Base-by-base conservation (phyloP, 2,888 invertebrate species). In the Cataglyphis altisquamis region DNA sequence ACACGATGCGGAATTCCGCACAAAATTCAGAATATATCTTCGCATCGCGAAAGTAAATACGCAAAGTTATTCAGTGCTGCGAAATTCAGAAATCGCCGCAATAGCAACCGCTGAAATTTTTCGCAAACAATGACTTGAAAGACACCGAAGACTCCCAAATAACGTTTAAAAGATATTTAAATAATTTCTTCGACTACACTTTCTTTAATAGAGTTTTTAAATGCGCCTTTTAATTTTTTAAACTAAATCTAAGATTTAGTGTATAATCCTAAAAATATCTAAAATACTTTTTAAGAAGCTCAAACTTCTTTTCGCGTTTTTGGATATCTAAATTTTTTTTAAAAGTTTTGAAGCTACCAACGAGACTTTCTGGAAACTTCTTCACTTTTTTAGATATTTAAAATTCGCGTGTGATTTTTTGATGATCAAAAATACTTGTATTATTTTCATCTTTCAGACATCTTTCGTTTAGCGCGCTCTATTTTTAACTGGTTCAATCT, bases 1-100 rank as follows among this genome's bases (percentile, higher is more conserved):
- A 92, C 85, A 88, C 77, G 60, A 82, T 70, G 32, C 77, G 75
- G 64, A 63, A 64, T 62, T 78, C 74, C 66, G 48, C 29, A 32
- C 78, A 36, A 70, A 57, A 18, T 70, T 77, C 32, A 64, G 48
- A 48, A 66, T 88, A 83, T 48, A 63, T 25, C 84, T 80, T 73
- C 73, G 74, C 64, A 75, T 67, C 66, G 74, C 82, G 86, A 90
- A 89, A 90, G 90, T 90, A 91, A 88, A 91, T 90, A 91, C 36
- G 25, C 21, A 15, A 66, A 45, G n/a, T 41, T n/a, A 39, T n/a
- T 45, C 25, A 52, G 5, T 32, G n/a, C n/a, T 5, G 29, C n/a
- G 25, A 41, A 48, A 41, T 57, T 57, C 41, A 57, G 21, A 6
- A 45, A 78, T 68, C 36, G 39, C 5, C 32, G 15, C 32, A 10